These are phyloP conservation scores for Drosophila ambigua DNA, from an alignment of 1,140 invertebrate genomes.

Conservation along the genomic window DNA sequence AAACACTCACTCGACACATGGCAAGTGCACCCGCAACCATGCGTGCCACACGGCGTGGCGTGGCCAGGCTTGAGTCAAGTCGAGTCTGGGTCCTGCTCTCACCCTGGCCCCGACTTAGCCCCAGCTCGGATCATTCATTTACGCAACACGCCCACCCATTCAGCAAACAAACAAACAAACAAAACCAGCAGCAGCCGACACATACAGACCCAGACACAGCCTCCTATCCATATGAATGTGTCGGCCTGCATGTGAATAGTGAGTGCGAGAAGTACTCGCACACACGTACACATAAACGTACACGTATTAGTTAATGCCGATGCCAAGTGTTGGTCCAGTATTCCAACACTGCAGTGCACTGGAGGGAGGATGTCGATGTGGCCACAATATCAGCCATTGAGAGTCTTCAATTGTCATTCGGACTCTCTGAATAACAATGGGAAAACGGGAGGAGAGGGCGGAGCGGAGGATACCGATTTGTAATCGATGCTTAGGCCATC, in stretches of 20 bases:
- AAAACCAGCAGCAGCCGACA: conserved; percentile 25
- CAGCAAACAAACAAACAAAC: conserved; percentile 46
- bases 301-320: conserved; percentile 50
- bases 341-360: neutral
- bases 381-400: conserved; percentile 10
- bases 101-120: conserved; percentile 22
- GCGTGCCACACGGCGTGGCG: conserved; percentile 43
- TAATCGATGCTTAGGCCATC: neutral
- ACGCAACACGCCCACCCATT: conserved; percentile 70
- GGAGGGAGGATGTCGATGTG: conserved; percentile 10
- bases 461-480: conserved; percentile 5
- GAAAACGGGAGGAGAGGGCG: too few species aligned
- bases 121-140: conserved; percentile 73
- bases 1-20: conserved; percentile 24
- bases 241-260: conserved; percentile 76
- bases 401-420: neutral
- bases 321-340: conserved; percentile 13
- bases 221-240: conserved; percentile 19
- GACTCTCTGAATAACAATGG: neutral
- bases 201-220: conserved; percentile 18
- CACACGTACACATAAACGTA: conserved; percentile 4
- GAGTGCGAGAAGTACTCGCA: conserved; percentile 17
- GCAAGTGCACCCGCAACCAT: conserved; percentile 66
- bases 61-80: conserved; percentile 21
- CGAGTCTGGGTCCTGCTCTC: neutral